A percentile compares a stretch with the other conserved stretches of the same genome.
These are phyloP conservation scores for Maylandia zebra DNA, from an alignment of 2,113 vertebrate species.

Conservation along the genomic window DNA sequence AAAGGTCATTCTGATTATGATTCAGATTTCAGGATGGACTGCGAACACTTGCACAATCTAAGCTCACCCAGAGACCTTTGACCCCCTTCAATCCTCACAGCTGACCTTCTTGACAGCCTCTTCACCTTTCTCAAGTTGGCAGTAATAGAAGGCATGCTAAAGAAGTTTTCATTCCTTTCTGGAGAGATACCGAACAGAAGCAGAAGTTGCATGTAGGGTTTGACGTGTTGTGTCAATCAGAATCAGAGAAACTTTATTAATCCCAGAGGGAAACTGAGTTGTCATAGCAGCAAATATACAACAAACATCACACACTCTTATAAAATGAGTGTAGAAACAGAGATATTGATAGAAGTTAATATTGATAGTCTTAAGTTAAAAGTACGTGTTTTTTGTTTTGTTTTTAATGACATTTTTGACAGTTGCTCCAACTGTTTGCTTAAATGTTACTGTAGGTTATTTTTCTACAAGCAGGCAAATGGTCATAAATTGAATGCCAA, in stretches of 20 bases:
- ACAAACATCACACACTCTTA: not conserved
- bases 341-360: not conserved
- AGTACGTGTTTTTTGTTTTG: not conserved
- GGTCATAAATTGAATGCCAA: not conserved
- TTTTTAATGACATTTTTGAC: not conserved
- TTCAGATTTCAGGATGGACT: not conserved
- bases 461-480: not conserved
- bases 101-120: not conserved
- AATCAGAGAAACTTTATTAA: not conserved
- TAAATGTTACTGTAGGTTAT: not conserved
- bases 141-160: not conserved
- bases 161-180: not conserved
- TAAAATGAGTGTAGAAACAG: not conserved
- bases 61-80: no score
- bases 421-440: not conserved
- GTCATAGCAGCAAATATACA: not conserved
- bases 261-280: not conserved
- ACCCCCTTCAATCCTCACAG: no score
- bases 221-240: not conserved
- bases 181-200: not conserved
- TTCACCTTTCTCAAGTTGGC: not conserved
- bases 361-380: not conserved
- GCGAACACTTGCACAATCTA: not conserved
- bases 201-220: not conserved
- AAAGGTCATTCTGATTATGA: not conserved